Evolutionary conservation across 64 coral and sea anemone species (phyloP), one percentile per base, ranked within the genome.

Genomic region (Pocillopora damicornis): DNA sequence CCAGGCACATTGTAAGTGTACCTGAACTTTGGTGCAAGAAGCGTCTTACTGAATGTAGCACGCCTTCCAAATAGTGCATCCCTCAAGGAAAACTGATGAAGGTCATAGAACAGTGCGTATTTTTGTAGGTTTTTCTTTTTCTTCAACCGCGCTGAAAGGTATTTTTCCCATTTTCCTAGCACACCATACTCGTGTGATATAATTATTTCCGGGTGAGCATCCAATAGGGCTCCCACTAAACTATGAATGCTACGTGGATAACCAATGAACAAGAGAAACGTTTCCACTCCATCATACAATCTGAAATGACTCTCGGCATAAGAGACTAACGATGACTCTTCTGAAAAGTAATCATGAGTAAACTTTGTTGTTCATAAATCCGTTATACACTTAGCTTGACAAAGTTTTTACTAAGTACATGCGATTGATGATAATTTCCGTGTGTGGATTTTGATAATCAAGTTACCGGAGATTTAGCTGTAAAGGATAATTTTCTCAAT

Each of bases 281-380:
- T 71, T 23, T 71, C 67, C 18, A 71, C 67, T 71, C 67, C 67
- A 71, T 71, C 67, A 23, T 71, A 71, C 67, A 71, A 71, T 71
- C 25, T 71, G 67, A 71, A 11, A 0, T 11, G 20, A 23, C n/a
- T 71, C 20, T 71, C 67, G 18, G 2, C 67, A 71, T 71, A 71
- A 71, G 67, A 71, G 20, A 71, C 0, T 20, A 23, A 71, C 22
- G 67, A 4, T 11, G 18, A 23, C 25, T 23, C 22, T 11, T 26
- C 67, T 71, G 67, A 30, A 71, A 71, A 11, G n/a, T 11, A 71
- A 30, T 23, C 25, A 23, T 1, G 6, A 71, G 11, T 71, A 11
- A 71, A 26, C 25, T 71, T 22, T 26, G 11, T 71, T 30, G 42
- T 51, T 51, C 7, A 51, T 51, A 51, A 51, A 51, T 51, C 42